Evolutionary conservation across 2,113 vertebrate species (phyloP).

Genomic region (Equus przewalskii): DNA sequence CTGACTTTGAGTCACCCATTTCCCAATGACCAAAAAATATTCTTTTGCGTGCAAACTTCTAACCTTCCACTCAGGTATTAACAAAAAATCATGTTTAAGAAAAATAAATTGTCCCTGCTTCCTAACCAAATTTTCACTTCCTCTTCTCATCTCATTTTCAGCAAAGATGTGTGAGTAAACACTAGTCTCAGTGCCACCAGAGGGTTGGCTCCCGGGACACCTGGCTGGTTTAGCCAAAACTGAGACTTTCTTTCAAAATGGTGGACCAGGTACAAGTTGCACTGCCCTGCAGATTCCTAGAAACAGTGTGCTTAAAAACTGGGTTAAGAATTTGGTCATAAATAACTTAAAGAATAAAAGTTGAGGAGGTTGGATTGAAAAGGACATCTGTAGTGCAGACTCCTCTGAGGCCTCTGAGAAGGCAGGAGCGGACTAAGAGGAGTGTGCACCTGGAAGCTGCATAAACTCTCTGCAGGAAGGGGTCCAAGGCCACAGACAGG

Average conservation of each 20-base stretch:
- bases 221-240: neutral
- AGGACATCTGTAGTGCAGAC: neutral
- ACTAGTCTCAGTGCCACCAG: neutral
- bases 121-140: neutral
- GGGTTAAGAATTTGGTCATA: neutral
- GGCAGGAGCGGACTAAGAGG: too few relatives aligned
- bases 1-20: constrained; percentile 14
- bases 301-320: constrained; percentile 22
- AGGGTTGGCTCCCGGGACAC: neutral
- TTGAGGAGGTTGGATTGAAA: neutral
- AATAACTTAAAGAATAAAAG: neutral
- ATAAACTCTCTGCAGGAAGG: neutral
- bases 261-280: neutral
- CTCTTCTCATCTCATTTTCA: neutral
- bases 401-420: neutral
- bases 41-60: constrained; percentile 27
- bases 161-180: neutral
- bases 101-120: constrained; percentile 1
- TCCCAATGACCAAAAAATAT: constrained; percentile 25
- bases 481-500: neutral
- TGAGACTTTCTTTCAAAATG: neutral
- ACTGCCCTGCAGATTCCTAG: neutral
- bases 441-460: neutral
- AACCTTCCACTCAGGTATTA: neutral
- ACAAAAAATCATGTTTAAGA: neutral